Percentiles rank a stretch among this genome's conserved stretches.
These are phyloP conservation scores for Rhagonycha lutea DNA, from an alignment of 2,888 invertebrate genomes.

Conservation along the genomic window DNA sequence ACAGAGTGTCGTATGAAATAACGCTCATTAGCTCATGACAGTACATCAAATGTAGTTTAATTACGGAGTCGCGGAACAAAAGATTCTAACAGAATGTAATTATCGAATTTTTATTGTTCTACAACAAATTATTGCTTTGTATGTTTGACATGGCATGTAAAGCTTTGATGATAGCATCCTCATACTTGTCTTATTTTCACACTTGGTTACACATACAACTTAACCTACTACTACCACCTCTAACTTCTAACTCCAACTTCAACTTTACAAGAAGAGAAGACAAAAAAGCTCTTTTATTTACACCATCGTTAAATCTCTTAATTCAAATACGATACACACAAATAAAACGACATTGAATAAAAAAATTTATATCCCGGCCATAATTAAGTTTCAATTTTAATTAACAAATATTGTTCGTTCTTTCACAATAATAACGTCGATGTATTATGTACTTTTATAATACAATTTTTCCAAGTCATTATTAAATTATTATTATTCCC, in stretches of 20 bases:
- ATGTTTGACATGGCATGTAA: conserved; percentile 40
- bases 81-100: conserved; percentile 38
- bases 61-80: conserved; percentile 36
- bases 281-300: background rate
- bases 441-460: background rate
- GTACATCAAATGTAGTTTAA: conserved; percentile 34
- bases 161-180: conserved; percentile 40
- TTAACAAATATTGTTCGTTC: background rate
- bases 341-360: background rate
- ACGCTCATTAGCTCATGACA: conserved; percentile 26
- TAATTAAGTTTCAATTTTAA: background rate
- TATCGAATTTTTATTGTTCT: conserved; percentile 41
- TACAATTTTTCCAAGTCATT: conserved; percentile 21
- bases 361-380: background rate
- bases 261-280: background rate
- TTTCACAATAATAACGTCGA: background rate
- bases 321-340: background rate
- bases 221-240: background rate
- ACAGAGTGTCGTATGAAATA: conserved; percentile 21
- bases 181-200: conserved; percentile 37
- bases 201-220: conserved; percentile 38
- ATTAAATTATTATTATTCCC: conserved; percentile 30
- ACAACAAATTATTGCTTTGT: conserved; percentile 42
- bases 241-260: conserved; percentile 10
- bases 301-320: background rate